Conservation (phyloP, 2,888 invertebrate genomes). For the Nematopogon swammerdamellus region DNA sequence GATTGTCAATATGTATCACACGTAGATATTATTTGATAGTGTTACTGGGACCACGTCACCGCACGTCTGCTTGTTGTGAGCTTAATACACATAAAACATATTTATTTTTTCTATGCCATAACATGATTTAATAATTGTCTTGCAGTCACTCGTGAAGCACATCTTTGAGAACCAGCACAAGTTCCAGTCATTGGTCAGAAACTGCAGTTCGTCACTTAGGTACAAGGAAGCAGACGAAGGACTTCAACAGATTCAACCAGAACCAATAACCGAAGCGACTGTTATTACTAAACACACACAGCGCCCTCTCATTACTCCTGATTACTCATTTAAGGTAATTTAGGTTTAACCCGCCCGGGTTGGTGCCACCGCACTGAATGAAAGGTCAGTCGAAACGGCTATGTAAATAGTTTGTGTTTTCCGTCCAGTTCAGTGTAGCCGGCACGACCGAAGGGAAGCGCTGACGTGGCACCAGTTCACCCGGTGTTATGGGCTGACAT, state of each 20-base stretch:
- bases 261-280: background rate
- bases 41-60: no score
- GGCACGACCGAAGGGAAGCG: no score
- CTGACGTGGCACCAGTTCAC: no score
- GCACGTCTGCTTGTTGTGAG: no score
- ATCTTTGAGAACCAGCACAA: conserved; percentile 72
- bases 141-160: conserved; percentile 59
- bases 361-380: no score
- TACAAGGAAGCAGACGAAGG: conserved; percentile 48
- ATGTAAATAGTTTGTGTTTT: no score
- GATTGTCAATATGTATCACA: conserved; percentile 1
- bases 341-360: conserved; percentile 16
- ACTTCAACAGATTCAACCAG: conserved; percentile 13
- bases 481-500: no score
- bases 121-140: no score
- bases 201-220: conserved; percentile 54
- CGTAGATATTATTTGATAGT: background rate
- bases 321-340: conserved; percentile 57
- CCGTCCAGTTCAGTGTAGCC: no score
- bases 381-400: no score
- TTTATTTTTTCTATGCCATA: no score
- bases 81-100: no score
- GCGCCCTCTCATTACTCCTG: conserved; percentile 31
- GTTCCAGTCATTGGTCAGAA: conserved; percentile 56
- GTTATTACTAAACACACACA: conserved; percentile 12